Evolutionary conservation across 2,113 vertebrate genomes (phyloP).

Genomic region (Clarias magur): DNA sequence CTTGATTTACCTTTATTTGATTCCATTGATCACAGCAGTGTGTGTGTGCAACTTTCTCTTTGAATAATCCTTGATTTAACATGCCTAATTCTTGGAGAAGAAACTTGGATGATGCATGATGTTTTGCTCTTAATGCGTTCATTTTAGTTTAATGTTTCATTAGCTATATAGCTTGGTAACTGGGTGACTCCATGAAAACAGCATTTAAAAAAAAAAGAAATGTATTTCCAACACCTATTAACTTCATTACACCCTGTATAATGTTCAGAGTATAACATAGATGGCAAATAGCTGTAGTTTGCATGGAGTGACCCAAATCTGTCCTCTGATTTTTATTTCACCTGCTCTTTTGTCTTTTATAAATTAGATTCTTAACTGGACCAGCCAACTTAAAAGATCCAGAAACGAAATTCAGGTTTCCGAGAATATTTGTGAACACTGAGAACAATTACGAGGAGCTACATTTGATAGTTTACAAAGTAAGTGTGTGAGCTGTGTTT

Average conservation of each 20-base stretch:
- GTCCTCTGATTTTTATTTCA: not conserved
- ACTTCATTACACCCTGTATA: no score
- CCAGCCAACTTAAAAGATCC: slow-evolving; percentile 93
- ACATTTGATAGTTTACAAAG: slow-evolving; percentile 98
- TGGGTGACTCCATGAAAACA: no score
- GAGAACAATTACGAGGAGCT: slow-evolving; percentile 88
- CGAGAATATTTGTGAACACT: slow-evolving; percentile 93
- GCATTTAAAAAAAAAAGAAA: no score
- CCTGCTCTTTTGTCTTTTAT: not conserved
- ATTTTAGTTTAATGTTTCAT: not conserved
- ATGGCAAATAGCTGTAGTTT: no score
- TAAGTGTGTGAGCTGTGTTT: slow-evolving; percentile 56
- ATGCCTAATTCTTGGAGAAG: not conserved
- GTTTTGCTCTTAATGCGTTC: not conserved
- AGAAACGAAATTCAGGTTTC: slow-evolving; percentile 93
- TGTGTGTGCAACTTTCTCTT: not conserved
- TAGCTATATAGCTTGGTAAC: not conserved
- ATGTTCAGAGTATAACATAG: no score
- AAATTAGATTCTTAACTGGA: slow-evolving; percentile 90
- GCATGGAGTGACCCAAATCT: no score
- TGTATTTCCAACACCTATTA: no score
- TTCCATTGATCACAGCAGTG: not conserved
- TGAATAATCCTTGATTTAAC: not conserved
- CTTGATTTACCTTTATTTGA: not conserved
- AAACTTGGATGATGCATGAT: not conserved